A percentile compares a stretch with the other conserved stretches of the same genome.
phyloP scores from a whole-genome alignment of 2,888 invertebrate species.

The Pseudolycoriella hygida region DNA sequence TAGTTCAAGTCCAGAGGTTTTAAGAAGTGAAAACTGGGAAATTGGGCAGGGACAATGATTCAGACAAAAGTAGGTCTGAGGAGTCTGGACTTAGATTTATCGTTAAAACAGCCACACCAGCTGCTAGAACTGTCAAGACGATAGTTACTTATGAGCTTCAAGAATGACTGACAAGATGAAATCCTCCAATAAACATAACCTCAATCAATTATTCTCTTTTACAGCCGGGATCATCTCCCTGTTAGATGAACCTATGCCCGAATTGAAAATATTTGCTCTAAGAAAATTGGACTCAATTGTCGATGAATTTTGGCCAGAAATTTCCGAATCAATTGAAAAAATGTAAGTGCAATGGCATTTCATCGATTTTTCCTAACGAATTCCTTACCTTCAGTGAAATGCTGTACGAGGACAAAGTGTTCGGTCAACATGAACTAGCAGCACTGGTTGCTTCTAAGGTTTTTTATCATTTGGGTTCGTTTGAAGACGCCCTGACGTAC shows the following conservation, averaged over 20 bases:
- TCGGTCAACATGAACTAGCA: slow-evolving; percentile 80
- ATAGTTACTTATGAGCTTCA: too few relatives aligned
- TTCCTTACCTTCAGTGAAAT: slow-evolving; percentile 49
- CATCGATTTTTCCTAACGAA: background rate
- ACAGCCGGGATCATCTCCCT: slow-evolving; percentile 87
- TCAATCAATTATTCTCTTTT: slow-evolving; percentile 11
- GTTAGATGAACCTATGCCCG: slow-evolving; percentile 83
- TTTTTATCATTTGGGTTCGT: slow-evolving; percentile 93
- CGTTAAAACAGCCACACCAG: too few relatives aligned
- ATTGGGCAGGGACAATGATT: too few relatives aligned
- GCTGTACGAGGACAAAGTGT: slow-evolving; percentile 79
- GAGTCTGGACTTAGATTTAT: too few relatives aligned
- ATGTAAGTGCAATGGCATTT: slow-evolving; percentile 38
- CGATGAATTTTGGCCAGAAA: slow-evolving; percentile 97
- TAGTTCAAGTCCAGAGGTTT: too few relatives aligned
- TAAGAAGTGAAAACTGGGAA: too few relatives aligned
- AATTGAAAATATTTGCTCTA: slow-evolving; percentile 84
- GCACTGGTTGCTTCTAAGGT: slow-evolving; percentile 97
- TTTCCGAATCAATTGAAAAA: slow-evolving; percentile 92
- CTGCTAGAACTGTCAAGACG: too few relatives aligned
- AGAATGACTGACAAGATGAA: too few relatives aligned
- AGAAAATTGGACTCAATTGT: slow-evolving; percentile 85
- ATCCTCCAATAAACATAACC: too few relatives aligned
- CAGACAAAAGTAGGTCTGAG: too few relatives aligned
- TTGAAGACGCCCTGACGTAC: slow-evolving; percentile 92